phyloP scores from a whole-genome alignment of 2,888 invertebrate genomes.

The Habrosyne pyritoides region DNA sequence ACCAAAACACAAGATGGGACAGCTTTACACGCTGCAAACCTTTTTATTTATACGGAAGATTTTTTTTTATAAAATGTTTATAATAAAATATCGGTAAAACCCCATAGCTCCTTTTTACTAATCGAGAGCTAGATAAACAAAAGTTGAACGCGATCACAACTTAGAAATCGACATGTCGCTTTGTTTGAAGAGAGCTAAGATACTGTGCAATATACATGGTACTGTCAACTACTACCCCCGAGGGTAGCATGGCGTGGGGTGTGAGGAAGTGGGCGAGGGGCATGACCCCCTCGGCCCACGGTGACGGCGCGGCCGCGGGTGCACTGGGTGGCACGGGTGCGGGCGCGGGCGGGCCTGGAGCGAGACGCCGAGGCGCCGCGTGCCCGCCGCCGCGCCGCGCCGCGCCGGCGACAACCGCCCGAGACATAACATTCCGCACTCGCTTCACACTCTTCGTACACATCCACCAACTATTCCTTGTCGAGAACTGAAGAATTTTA shows the following conservation, averaged over 20 bases:
- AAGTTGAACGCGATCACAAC: background rate
- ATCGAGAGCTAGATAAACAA: background rate
- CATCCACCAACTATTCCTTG: background rate
- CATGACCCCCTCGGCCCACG: background rate
- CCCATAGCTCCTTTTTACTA: too few relatives aligned
- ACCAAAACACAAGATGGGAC: too few relatives aligned
- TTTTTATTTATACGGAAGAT: too few relatives aligned
- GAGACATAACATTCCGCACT: background rate
- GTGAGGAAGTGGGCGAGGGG: constrained; percentile 15
- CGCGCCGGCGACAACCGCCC: constrained; percentile 25
- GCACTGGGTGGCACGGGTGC: too few relatives aligned
- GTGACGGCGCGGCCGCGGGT: background rate
- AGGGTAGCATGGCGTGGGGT: background rate
- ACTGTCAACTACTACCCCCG: background rate
- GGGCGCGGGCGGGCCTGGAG: constrained; percentile 9
- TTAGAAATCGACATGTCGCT: background rate
- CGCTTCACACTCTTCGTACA: background rate
- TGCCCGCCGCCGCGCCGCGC: constrained; percentile 26
- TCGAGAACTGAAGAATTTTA: background rate
- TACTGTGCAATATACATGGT: background rate
- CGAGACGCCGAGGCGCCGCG: constrained; percentile 16
- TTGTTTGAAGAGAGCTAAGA: background rate
- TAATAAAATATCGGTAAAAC: background rate
- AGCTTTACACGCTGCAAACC: too few relatives aligned
- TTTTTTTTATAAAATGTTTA: too few relatives aligned